A percentile compares a stretch with the other conserved stretches of the same genome.
Conservation (phyloP, 2,113 vertebrate species). For the Polyodon spathula region DNA sequence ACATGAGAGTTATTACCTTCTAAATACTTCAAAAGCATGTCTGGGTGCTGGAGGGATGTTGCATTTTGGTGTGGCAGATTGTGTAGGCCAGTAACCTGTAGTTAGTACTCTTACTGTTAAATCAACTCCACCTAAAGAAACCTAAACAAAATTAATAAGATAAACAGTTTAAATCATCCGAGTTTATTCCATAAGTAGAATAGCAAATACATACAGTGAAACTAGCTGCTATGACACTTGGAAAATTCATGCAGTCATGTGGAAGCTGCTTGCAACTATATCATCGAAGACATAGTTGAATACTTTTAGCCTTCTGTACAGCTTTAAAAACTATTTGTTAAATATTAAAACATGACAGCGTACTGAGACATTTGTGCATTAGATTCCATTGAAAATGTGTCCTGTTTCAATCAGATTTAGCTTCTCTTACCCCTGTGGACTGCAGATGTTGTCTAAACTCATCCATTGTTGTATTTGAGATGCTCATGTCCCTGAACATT, state of each 20-base stretch:
- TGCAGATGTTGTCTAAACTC: conserved; percentile 94
- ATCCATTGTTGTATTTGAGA: conserved; percentile 98
- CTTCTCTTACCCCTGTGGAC: conserved; percentile 69
- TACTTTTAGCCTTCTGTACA: no score
- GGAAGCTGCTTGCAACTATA: no score
- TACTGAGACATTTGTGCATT: no score
- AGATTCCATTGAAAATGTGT: no score
- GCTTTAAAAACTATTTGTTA: no score
- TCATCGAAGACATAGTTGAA: no score
- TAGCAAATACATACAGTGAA: no score
- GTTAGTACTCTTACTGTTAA: conserved; percentile 92
- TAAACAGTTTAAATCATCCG: neutral
- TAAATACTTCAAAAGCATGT: conserved; percentile 97
- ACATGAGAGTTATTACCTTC: conserved; percentile 61
- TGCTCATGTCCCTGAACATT: conserved; percentile 98
- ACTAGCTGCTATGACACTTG: no score
- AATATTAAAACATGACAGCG: no score
- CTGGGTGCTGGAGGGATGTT: conserved; percentile 92
- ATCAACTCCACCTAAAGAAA: conserved; percentile 90
- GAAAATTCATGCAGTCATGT: no score
- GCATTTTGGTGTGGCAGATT: conserved; percentile 95
- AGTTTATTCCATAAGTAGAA: no score
- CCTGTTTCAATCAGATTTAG: neutral
- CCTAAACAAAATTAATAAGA: conserved; percentile 43
- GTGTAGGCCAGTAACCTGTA: conserved; percentile 94